A percentile compares a stretch with the other conserved stretches of the same genome.
Evolutionary conservation across 2,113 vertebrate genomes (phyloP).

Genomic region (Bucco capensis): DNA sequence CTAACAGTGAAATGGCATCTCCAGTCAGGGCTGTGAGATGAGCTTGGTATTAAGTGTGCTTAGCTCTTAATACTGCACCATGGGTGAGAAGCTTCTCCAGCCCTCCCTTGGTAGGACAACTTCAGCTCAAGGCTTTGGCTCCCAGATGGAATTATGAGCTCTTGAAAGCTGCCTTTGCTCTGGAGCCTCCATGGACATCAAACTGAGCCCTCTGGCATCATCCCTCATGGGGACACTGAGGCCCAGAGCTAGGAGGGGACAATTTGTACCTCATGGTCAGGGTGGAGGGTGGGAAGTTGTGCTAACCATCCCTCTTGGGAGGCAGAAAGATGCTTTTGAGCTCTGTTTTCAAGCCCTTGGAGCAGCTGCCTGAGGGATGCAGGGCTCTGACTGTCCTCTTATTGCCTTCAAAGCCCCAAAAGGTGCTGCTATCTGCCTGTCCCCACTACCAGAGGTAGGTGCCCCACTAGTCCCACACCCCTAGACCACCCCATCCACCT

Average conservation of each 20-base stretch:
- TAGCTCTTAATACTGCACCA: not conserved
- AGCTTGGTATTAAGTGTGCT: not conserved
- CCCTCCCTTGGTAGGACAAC: not conserved
- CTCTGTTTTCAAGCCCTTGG: not conserved
- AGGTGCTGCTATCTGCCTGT: accelerated
- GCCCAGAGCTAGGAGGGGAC: not conserved
- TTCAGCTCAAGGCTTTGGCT: accelerated
- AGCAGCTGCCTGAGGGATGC: not conserved
- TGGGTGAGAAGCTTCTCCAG: not conserved
- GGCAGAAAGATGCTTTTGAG: accelerated
- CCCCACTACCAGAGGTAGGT: accelerated
- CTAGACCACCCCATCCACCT: not conserved
- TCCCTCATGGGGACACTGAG: not conserved
- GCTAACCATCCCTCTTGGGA: accelerated
- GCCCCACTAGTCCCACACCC: not conserved
- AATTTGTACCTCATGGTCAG: accelerated
- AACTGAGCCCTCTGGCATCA: accelerated
- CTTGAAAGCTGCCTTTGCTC: not conserved
- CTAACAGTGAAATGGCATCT: not conserved
- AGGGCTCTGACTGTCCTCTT: not conserved
- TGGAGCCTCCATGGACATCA: accelerated
- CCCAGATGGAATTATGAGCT: accelerated
- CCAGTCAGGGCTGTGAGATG: accelerated
- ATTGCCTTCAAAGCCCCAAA: not conserved
- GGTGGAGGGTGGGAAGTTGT: not conserved